Percentiles rank a stretch among this genome's conserved stretches.
These are phyloP conservation scores for Nymphalis polychloros DNA, from an alignment of 2,888 invertebrate species.

Conservation along the genomic window DNA sequence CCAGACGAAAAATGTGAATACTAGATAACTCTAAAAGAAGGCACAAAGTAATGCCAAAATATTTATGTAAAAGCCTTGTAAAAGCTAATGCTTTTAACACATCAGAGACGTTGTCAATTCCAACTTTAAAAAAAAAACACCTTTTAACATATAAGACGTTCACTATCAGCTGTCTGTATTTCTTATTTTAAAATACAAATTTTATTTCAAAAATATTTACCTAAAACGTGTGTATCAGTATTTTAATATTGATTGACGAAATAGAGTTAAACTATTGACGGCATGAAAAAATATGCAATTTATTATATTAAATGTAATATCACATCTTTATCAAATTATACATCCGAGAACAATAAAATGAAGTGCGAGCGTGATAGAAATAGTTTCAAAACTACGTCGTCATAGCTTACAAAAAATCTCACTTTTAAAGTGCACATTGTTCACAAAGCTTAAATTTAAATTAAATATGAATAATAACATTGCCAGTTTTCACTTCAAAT, in stretches of 20 bases:
- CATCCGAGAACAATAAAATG: no score
- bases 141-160: slow-evolving; percentile 1
- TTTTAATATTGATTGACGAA: background rate
- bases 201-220: no score
- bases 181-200: background rate
- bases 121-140: background rate
- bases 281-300: no score
- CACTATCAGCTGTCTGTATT: no score
- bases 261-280: no score
- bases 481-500: slow-evolving; percentile 14
- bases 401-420: no score
- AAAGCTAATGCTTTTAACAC: background rate
- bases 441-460: background rate
- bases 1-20: slow-evolving; percentile 12
- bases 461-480: background rate
- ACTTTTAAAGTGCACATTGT: no score
- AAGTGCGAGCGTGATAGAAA: no score
- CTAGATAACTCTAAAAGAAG: slow-evolving; percentile 6
- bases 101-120: background rate
- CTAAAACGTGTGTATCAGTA: background rate
- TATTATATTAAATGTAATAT: no score
- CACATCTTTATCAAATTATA: no score
- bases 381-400: no score
- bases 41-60: background rate
- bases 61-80: background rate